Evolutionary conservation across 2,113 vertebrate species (phyloP), one percentile per base, ranked within the genome.

Genomic region (Cygnus buccinator): DNA sequence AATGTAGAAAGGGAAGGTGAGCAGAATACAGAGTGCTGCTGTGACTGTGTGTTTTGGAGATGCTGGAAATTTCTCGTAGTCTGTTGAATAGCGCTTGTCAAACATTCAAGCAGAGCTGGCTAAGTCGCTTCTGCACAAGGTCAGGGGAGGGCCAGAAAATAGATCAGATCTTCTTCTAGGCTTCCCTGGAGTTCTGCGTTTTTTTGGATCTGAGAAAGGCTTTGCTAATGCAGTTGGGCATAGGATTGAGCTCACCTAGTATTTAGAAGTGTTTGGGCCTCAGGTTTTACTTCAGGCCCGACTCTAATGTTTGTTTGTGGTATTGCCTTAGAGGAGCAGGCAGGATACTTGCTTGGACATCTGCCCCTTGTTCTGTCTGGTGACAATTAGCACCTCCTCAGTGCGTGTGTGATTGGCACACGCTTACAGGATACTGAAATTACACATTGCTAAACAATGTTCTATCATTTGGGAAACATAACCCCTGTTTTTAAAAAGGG

Each of bases 11-110:
- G 59, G 0, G 0, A 76, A 92, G 78, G 44, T 91, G 90, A 90
- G 35, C 26, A 35, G 92, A 93, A 77, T 88, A 84, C 33, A 78
- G 48, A 92, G 43, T 75, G 68, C 78, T 88, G 37, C 71, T 79
- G 54, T 73, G 54, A 26, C 79, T 50, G 33, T 63, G 41, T 58
- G 13, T 82, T 95, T 82, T 44, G 84, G 87, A 93, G 67, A 37
- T 37, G 44, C 48, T 79, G 39, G 68, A 86, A 93, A 71, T 84
- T 72, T 90, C 57, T 90, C 23, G 33, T 25, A 35, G 37, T 81
- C 68, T 74, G 63, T 90, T 80, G 90, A 88, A 73, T 9, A 80
- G 50, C 1, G 0, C 87, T 93, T 93, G 75, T 88, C 72, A 94
- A 52, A 90, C 41, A 50, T 31, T 70, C 55, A 61, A 54, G 46